These are phyloP conservation scores for Brienomyrus brachyistius DNA, from an alignment of 2,113 vertebrate species.

Conservation along the genomic window DNA sequence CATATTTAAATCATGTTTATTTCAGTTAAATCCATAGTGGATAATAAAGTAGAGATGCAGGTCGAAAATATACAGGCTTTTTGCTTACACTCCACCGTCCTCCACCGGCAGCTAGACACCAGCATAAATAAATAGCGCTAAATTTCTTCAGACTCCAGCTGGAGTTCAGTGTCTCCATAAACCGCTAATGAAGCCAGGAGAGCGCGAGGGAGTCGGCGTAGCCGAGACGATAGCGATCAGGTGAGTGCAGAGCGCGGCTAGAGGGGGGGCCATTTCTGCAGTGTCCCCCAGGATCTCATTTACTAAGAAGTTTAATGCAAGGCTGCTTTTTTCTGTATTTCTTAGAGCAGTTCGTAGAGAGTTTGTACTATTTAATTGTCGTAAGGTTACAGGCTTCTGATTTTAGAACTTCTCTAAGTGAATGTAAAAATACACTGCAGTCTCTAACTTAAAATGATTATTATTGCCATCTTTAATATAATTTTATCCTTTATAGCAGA, in stretches of 20 bases:
- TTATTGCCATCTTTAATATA: not conserved
- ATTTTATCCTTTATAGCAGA: not conserved
- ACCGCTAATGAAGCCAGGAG: not conserved
- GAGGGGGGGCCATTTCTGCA: not conserved
- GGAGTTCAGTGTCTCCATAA: not conserved
- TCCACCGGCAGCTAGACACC: not conserved
- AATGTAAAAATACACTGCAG: not conserved
- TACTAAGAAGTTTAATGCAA: not conserved
- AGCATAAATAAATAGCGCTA: not conserved
- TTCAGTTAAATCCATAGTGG: not conserved
- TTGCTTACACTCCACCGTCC: too few relatives aligned
- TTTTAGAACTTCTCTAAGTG: not conserved
- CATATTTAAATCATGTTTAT: not conserved
- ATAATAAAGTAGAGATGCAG: not conserved
- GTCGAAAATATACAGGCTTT: not conserved
- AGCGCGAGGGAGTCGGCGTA: not conserved
- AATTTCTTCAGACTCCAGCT: not conserved
- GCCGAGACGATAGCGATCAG: not conserved
- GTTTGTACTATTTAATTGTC: conserved; percentile 8
- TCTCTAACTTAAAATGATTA: not conserved
- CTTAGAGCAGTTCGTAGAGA: not conserved
- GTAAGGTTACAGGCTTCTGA: not conserved
- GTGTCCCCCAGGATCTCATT: conserved; percentile 11
- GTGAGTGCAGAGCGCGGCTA: not conserved
- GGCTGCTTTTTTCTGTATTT: not conserved